A percentile compares a stretch with the other conserved stretches of the same genome.
These are phyloP conservation scores for Chelonia mydas DNA, from an alignment of 2,797 vertebrate species.

Conservation along the genomic window DNA sequence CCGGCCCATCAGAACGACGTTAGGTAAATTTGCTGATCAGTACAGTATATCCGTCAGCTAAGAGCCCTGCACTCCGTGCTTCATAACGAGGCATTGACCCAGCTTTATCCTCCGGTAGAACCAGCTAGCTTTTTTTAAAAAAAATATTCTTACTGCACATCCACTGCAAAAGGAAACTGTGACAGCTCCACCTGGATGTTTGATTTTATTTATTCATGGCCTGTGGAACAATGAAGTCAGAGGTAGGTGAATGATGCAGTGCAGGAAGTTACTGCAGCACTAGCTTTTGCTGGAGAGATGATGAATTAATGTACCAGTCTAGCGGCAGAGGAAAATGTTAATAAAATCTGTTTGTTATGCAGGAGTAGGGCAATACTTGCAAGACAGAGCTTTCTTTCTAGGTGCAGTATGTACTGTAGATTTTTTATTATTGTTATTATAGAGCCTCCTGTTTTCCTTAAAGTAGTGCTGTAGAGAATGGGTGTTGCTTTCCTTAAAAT, in stretches of 20 bases:
- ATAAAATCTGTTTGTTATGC: slow-evolving; percentile 42
- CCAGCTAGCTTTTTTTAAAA: not conserved
- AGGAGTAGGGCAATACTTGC: not conserved
- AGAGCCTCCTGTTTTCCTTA: slow-evolving; percentile 78
- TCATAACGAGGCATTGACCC: slow-evolving; percentile 51
- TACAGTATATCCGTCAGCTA: slow-evolving; percentile 57
- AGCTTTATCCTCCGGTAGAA: slow-evolving; percentile 65
- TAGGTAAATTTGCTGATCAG: slow-evolving; percentile 79
- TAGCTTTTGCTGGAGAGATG: slow-evolving; percentile 49
- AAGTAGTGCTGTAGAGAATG: slow-evolving; percentile 33
- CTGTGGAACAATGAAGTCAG: slow-evolving; percentile 74
- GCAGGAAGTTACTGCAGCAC: slow-evolving; percentile 79
- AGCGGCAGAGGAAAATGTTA: not conserved
- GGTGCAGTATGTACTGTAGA: slow-evolving; percentile 24
- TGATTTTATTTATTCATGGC: slow-evolving; percentile 34
- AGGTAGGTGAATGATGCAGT: slow-evolving; percentile 83
- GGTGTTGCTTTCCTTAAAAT: slow-evolving; percentile 10
- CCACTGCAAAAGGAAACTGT: slow-evolving; percentile 14
- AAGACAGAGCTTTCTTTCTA: not conserved
- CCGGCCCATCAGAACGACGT: slow-evolving; percentile 75
- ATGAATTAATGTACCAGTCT: slow-evolving; percentile 55
- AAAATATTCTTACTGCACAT: slow-evolving; percentile 15
- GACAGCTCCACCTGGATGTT: slow-evolving; percentile 57
- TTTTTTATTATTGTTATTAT: slow-evolving; percentile 25
- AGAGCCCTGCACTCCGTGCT: slow-evolving; percentile 63